These are phyloP conservation scores for Baryphthengus martii DNA, from an alignment of 2,113 vertebrate genomes.

Conservation along the genomic window DNA sequence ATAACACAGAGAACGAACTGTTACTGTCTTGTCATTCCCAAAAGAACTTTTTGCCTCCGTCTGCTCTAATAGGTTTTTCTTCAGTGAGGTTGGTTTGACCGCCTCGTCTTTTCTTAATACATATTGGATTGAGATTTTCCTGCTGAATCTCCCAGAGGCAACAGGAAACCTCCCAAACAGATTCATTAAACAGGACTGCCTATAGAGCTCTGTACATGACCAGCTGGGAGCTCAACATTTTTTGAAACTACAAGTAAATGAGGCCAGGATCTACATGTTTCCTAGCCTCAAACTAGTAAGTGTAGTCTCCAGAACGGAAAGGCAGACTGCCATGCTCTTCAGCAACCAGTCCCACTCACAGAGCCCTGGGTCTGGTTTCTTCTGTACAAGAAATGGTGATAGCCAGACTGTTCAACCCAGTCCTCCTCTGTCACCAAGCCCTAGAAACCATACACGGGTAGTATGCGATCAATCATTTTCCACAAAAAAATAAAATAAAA, in stretches of 20 bases:
- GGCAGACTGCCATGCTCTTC: neutral
- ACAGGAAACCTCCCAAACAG: neutral
- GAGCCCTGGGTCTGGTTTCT: neutral
- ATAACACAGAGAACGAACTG: neutral
- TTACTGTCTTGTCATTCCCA: neutral
- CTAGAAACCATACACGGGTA: neutral
- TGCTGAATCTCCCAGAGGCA: neutral
- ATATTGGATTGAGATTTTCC: neutral
- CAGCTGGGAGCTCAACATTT: neutral
- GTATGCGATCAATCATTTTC: neutral
- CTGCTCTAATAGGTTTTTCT: neutral
- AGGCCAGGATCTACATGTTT: neutral
- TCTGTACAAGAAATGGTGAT: neutral
- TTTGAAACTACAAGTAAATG: neutral
- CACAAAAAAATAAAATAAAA: neutral
- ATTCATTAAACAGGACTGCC: neutral
- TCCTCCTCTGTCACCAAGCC: neutral
- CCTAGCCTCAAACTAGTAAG: neutral
- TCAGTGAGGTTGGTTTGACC: neutral
- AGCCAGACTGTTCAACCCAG: neutral
- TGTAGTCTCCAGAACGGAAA: neutral
- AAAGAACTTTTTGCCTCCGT: neutral
- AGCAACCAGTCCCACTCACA: neutral
- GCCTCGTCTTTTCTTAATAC: neutral
- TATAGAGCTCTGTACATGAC: neutral